These are phyloP conservation scores for Listronotus oregonensis DNA, from an alignment of 1,140 invertebrate species.

Conservation along the genomic window DNA sequence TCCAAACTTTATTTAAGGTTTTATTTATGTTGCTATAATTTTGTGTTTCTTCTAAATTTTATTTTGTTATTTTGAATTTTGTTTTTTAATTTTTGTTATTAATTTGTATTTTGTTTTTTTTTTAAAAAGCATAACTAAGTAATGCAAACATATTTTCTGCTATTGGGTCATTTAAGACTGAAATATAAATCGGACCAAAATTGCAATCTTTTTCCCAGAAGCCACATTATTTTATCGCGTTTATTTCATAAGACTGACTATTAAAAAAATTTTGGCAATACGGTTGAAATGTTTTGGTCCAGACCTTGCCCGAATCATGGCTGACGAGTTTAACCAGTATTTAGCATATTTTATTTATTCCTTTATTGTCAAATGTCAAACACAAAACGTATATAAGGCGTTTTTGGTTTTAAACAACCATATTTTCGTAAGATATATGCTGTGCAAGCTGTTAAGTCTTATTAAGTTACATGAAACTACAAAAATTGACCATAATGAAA, in stretches of 20 bases:
- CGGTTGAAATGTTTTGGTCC: conserved; percentile 33
- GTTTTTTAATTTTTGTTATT: background rate
- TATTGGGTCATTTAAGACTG: conserved; percentile 15
- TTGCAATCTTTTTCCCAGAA: conserved; percentile 13
- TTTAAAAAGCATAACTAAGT: background rate
- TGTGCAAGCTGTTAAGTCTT: background rate
- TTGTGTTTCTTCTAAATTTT: background rate
- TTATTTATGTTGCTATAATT: no score
- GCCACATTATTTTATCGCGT: conserved; percentile 25
- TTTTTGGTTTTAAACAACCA: conserved; percentile 7
- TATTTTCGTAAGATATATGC: background rate
- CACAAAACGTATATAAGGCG: conserved; percentile 12
- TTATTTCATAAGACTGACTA: conserved; percentile 40
- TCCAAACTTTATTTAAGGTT: no score
- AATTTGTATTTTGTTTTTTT: background rate
- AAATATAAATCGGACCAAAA: conserved; percentile 13
- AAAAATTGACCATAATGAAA: background rate
- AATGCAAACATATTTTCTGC: background rate
- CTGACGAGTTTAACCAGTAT: conserved; percentile 30
- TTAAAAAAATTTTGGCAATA: conserved; percentile 17
- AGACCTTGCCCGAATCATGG: conserved; percentile 37
- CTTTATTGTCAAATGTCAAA: conserved; percentile 15
- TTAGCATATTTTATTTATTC: conserved; percentile 20
- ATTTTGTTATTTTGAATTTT: background rate
- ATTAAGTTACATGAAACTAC: background rate